phyloP scores from a whole-genome alignment of 2,113 vertebrate species.

The Oryzias celebensis region DNA sequence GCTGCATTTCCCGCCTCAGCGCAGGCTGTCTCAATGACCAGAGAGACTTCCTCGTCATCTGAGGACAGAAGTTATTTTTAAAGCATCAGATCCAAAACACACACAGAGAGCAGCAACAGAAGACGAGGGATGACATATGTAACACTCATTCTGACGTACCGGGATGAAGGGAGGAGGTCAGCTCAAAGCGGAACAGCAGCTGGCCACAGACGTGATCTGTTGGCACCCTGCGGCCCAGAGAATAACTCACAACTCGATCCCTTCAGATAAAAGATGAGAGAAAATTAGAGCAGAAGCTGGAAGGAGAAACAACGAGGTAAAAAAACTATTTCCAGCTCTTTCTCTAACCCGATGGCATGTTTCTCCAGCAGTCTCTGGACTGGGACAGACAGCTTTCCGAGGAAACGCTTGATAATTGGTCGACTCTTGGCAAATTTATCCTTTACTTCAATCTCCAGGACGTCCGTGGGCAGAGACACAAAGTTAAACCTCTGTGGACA shows the following conservation, averaged over 20 bases:
- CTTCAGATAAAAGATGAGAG: constrained; percentile 65
- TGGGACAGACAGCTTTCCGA: constrained; percentile 93
- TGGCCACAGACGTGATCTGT: constrained; percentile 98
- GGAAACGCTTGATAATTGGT: constrained; percentile 96
- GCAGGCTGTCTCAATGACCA: constrained; percentile 82
- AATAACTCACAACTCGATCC: constrained; percentile 94
- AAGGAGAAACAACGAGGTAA: not conserved
- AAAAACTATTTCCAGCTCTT: not conserved
- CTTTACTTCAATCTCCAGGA: constrained; percentile 98
- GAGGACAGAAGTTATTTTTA: constrained; percentile 5
- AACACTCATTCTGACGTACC: constrained; percentile 68
- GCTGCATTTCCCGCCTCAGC: constrained; percentile 46
- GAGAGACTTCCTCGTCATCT: constrained; percentile 95
- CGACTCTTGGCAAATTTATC: constrained; percentile 98
- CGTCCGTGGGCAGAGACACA: constrained; percentile 95
- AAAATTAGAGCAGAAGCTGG: not conserved
- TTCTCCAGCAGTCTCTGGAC: constrained; percentile 96
- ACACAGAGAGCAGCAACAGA: no score
- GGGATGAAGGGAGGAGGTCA: constrained; percentile 94
- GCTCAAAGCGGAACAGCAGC: constrained; percentile 96
- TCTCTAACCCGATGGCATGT: constrained; percentile 91
- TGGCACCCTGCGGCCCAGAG: constrained; percentile 90
- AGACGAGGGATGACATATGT: not conserved
- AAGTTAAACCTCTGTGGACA: constrained; percentile 88
- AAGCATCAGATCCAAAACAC: not conserved